Percentiles rank a stretch among this genome's conserved stretches.
phyloP scores from a whole-genome alignment of 2,113 vertebrate species.

The Steatornis caripensis region DNA sequence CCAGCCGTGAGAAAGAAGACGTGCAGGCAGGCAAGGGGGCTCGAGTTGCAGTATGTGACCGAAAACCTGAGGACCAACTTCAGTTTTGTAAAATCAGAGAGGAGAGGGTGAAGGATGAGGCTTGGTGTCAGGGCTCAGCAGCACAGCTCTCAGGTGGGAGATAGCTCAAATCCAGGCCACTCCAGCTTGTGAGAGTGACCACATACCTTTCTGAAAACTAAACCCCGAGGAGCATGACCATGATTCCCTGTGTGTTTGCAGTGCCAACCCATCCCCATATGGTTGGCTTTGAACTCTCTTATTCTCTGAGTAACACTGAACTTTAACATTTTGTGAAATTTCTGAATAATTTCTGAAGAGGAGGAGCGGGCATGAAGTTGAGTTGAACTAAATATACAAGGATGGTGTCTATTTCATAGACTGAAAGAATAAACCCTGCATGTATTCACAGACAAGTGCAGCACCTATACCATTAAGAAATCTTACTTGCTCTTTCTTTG shows the following conservation, averaged over 20 bases:
- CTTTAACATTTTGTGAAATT: neutral
- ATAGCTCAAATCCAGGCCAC: neutral
- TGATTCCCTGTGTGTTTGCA: neutral
- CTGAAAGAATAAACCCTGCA: neutral
- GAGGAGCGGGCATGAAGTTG: neutral
- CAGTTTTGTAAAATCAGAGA: neutral
- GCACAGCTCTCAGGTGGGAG: accelerated
- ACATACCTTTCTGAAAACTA: neutral
- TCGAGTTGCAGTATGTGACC: neutral
- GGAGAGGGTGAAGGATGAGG: neutral
- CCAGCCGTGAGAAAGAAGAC: neutral
- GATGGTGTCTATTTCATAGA: neutral
- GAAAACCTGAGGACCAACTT: neutral
- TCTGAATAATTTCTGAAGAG: neutral
- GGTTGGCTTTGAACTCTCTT: neutral
- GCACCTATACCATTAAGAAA: neutral
- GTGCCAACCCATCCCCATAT: neutral
- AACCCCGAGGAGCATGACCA: neutral
- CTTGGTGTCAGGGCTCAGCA: neutral
- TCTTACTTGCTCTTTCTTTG: neutral
- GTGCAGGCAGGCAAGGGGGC: neutral
- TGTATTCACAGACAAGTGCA: neutral
- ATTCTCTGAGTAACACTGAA: neutral
- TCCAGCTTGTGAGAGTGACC: neutral
- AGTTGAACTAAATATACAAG: neutral